phyloP scores from a whole-genome alignment of 2,888 invertebrate species.

The Heteromyza rotundicornis region DNA sequence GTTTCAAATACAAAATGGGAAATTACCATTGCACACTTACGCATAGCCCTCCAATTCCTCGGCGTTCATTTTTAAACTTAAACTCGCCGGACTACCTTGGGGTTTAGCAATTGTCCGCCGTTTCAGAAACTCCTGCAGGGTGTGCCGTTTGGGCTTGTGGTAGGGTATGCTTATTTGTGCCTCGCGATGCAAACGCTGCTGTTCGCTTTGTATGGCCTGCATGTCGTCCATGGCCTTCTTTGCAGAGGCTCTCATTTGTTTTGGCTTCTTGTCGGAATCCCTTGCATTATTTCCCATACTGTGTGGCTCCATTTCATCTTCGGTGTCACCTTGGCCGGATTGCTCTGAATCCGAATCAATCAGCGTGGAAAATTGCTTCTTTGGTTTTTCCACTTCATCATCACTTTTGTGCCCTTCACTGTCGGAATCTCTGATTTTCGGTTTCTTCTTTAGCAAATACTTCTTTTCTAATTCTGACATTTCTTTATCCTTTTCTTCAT shows the following conservation, averaged over 20 bases:
- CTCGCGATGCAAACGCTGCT: conserved; percentile 81
- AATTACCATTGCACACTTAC: conserved; percentile 61
- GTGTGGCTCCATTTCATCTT: neutral
- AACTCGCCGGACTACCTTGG: too few species aligned
- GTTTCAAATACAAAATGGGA: too few species aligned
- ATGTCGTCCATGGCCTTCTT: conserved; percentile 74
- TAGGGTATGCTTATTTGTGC: conserved; percentile 79
- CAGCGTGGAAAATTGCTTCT: neutral
- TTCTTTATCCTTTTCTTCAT: neutral
- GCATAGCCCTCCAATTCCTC: conserved; percentile 71
- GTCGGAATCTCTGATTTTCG: conserved; percentile 40
- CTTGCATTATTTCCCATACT: neutral
- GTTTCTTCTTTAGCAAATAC: neutral
- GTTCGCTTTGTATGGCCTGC: conserved; percentile 81
- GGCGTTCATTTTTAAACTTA: conserved; percentile 70
- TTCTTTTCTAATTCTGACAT: conserved; percentile 11
- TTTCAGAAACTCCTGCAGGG: conserved; percentile 78
- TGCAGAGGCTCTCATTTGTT: conserved; percentile 64
- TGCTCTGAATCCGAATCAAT: conserved; percentile 17
- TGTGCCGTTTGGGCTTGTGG: conserved; percentile 81
- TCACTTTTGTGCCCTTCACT: conserved; percentile 33
- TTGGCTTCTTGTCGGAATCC: conserved; percentile 24
- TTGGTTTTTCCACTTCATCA: conserved; percentile 15
- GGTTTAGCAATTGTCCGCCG: conserved; percentile 52
- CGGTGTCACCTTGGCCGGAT: neutral